Evolutionary conservation across 1,140 invertebrate genomes (phyloP), one percentile per base, ranked within the genome.

Genomic region (Scaptomyza pallida): DNA sequence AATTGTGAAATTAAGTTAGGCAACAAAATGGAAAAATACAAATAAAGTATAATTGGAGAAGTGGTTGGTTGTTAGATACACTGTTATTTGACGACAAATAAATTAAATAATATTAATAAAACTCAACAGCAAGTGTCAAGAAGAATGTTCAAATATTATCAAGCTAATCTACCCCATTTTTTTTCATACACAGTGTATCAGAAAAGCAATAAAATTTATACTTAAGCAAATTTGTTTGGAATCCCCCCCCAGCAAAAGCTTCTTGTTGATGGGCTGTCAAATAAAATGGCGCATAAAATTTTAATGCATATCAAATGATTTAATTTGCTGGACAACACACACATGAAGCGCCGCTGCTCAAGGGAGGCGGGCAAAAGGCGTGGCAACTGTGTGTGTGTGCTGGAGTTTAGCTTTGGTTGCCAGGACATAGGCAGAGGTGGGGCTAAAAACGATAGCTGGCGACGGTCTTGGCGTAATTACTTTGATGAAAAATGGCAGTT

Each of bases 401-500:
- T 43, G 13, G 9, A 30, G 26, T 6, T 30, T 5, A 30, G 26
- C 26, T 30, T 6, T 9, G 9, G 9, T 6, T 9, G n/a, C n/a
- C n/a, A n/a, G n/a, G n/a, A n/a, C n/a, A n/a, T n/a, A n/a, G n/a
- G n/a, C n/a, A 4, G 9, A 1, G 26, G 9, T 30, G 6, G 33
- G 4, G 33, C 12, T 21, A 48, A 44, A 71, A 72, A 59, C 45
- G 47, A 43, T 72, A 62, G 37, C 19, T 15, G 21, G 16, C 48
- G 44, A 40, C 47, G 48, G 23, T 17, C n/a, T 23, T 33, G 56
- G 61, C 56, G 81, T 86, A 88, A 86, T 86, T 86, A 86, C 81
- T 88, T 88, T 78, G 82, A 86, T 86, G 81, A 86, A 86, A 86
- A 86, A 86, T 86, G 82, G 81, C 81, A 86, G 82, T 81, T 81